phyloP scores from a whole-genome alignment of 1,140 invertebrate genomes.

The Drosophila oshimai region DNA sequence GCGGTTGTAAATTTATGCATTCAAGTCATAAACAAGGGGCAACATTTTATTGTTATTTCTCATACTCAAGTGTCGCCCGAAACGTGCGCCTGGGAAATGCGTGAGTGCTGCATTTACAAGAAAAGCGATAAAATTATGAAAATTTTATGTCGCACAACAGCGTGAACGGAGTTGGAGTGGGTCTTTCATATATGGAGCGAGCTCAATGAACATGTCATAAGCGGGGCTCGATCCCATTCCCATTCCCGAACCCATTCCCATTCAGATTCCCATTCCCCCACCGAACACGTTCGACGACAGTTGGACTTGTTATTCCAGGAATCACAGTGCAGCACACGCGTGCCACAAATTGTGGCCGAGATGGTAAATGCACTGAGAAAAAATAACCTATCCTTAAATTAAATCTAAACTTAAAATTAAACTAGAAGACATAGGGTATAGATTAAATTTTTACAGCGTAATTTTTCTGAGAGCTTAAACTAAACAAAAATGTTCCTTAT shows the following conservation, averaged over 20 bases:
- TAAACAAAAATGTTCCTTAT: too few species aligned
- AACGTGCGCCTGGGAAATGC: slow-evolving; percentile 47
- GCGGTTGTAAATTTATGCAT: slow-evolving; percentile 63
- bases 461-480: too few species aligned
- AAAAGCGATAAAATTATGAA: slow-evolving; percentile 80
- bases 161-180: slow-evolving; percentile 12
- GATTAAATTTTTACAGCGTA: too few species aligned
- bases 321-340: slow-evolving; percentile 69
- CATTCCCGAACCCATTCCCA: not conserved
- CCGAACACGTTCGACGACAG: slow-evolving; percentile 59
- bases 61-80: slow-evolving; percentile 58
- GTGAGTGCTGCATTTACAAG: slow-evolving; percentile 58
- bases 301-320: slow-evolving; percentile 70
- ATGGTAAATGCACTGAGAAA: not conserved
- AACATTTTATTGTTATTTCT: slow-evolving; percentile 67
- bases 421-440: too few species aligned
- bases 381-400: too few species aligned
- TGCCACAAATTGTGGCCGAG: slow-evolving; percentile 5
- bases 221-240: slow-evolving; percentile 37
- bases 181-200: slow-evolving; percentile 63
- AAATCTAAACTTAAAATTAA: too few species aligned
- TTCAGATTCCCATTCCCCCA: slow-evolving; percentile 3
- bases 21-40: slow-evolving; percentile 66
- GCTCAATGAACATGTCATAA: slow-evolving; percentile 72
- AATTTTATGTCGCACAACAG: slow-evolving; percentile 51